These are phyloP conservation scores for Embiotoca jacksoni DNA, from an alignment of 2,113 vertebrate species.

Conservation along the genomic window DNA sequence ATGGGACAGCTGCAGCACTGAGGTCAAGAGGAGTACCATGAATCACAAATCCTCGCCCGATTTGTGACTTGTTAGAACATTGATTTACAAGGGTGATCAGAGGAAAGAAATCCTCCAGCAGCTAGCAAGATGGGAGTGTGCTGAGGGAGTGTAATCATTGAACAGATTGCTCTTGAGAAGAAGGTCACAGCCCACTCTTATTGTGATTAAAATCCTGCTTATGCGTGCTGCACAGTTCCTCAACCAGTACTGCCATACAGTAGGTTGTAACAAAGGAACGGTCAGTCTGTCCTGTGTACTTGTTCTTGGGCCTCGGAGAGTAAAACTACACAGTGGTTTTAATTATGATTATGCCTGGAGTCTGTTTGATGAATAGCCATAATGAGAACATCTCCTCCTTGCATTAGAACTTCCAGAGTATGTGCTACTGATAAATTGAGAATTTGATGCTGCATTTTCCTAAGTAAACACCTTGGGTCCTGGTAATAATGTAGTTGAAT, in stretches of 20 bases:
- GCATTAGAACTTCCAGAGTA: background rate
- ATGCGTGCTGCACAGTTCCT: slow-evolving; percentile 14
- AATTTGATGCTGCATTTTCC: background rate
- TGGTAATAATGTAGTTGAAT: background rate
- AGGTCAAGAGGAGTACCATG: slow-evolving; percentile 58
- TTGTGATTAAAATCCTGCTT: slow-evolving; percentile 68
- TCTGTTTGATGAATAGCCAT: background rate
- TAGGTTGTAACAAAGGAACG: slow-evolving; percentile 2
- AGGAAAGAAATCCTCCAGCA: slow-evolving; percentile 62
- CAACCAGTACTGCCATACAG: background rate
- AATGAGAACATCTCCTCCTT: background rate
- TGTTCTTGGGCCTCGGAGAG: background rate
- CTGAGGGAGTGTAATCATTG: slow-evolving; percentile 60
- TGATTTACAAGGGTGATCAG: slow-evolving; percentile 70
- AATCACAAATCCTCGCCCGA: slow-evolving; percentile 70
- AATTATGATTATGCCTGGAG: slow-evolving; percentile 5
- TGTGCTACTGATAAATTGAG: background rate
- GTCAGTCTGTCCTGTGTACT: background rate
- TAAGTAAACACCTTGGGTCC: background rate
- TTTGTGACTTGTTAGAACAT: slow-evolving; percentile 64
- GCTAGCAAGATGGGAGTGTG: slow-evolving; percentile 45
- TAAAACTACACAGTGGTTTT: background rate
- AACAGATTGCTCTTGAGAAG: slow-evolving; percentile 67
- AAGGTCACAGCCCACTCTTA: slow-evolving; percentile 70
- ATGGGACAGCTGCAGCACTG: slow-evolving; percentile 16